phyloP scores from a whole-genome alignment of 2,797 vertebrate genomes.

The Pseudocheirus occidentalis region DNA sequence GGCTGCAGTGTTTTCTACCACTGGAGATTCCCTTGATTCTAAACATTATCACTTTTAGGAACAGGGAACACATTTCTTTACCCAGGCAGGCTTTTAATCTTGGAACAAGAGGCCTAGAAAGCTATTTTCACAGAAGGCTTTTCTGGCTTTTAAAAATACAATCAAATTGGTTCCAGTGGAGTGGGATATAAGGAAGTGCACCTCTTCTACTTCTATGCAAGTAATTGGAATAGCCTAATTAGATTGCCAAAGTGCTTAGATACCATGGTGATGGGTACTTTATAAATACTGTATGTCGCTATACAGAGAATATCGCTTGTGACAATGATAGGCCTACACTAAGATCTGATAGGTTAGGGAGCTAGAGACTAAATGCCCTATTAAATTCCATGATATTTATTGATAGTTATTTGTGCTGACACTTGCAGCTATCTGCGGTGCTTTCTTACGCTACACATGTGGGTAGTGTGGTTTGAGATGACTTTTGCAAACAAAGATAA shows the following conservation, averaged over 20 bases:
- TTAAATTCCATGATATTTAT: conserved; percentile 71
- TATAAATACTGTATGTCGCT: conserved; percentile 72
- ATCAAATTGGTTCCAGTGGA: conserved; percentile 78
- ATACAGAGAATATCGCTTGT: conserved; percentile 53
- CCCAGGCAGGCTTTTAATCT: conserved; percentile 75
- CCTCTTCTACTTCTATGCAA: conserved; percentile 68
- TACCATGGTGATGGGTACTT: conserved; percentile 69
- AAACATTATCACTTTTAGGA: conserved; percentile 76
- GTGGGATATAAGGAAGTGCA: conserved; percentile 69
- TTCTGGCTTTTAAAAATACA: conserved; percentile 76
- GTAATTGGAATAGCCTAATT: conserved; percentile 78
- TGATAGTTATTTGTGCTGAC: conserved; percentile 78
- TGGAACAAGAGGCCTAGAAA: conserved; percentile 73
- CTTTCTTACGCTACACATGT: conserved; percentile 60
- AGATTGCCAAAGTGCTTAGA: conserved; percentile 71
- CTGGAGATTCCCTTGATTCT: conserved; percentile 73
- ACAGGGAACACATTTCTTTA: conserved; percentile 72
- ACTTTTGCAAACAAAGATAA: conserved; percentile 61
- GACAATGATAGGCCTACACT: conserved; percentile 50
- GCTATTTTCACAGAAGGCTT: conserved; percentile 76
- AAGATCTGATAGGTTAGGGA: conserved; percentile 62
- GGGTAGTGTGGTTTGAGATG: conserved; percentile 73
- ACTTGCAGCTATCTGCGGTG: conserved; percentile 73
- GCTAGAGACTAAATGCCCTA: conserved; percentile 56
- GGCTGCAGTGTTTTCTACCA: conserved; percentile 66